phyloP scores from a whole-genome alignment of 2,797 vertebrate genomes.

The Argentina silus region DNA sequence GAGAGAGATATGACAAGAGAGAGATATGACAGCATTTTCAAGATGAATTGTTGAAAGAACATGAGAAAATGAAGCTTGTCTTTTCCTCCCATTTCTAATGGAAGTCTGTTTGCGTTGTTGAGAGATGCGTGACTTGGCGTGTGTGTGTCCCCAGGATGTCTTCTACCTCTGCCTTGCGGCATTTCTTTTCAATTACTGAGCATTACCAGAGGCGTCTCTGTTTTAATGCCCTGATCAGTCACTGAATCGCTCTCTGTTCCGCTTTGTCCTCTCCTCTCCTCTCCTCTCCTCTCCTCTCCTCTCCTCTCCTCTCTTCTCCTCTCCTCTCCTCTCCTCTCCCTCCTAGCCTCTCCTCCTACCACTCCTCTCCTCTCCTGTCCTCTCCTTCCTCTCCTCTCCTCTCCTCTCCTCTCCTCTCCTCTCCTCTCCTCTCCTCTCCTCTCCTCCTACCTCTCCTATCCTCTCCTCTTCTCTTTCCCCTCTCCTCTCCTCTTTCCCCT shows the following conservation, averaged over 20 bases:
- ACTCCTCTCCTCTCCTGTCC: conserved; percentile 23
- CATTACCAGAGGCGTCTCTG: conserved; percentile 56
- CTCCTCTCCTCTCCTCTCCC: not conserved
- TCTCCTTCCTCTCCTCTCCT: conserved; percentile 13
- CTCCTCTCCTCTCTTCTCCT: conserved; percentile 21
- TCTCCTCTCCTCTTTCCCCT: not conserved
- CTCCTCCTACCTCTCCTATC: conserved; percentile 8
- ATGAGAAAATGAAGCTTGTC: not conserved
- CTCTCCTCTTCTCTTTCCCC: conserved; percentile 30
- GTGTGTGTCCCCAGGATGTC: conserved; percentile 26
- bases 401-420: conserved; percentile 23
- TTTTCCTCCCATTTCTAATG: not conserved
- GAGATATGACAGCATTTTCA: not conserved
- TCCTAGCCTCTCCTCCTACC: conserved; percentile 22
- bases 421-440: conserved; percentile 16
- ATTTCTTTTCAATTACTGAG: conserved; percentile 56
- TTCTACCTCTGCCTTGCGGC: conserved; percentile 1
- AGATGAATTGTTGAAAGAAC: not conserved
- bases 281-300: conserved; percentile 17
- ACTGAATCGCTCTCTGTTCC: conserved; percentile 45
- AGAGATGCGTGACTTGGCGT: conserved; percentile 22
- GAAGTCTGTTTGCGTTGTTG: conserved; percentile 29
- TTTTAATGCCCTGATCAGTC: conserved; percentile 62
- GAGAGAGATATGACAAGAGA: not conserved
- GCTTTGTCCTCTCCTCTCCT: conserved; percentile 22